Evolutionary conservation across 2,113 vertebrate species (phyloP), one percentile per base, ranked within the genome.

Genomic region (Cottus gobio): DNA sequence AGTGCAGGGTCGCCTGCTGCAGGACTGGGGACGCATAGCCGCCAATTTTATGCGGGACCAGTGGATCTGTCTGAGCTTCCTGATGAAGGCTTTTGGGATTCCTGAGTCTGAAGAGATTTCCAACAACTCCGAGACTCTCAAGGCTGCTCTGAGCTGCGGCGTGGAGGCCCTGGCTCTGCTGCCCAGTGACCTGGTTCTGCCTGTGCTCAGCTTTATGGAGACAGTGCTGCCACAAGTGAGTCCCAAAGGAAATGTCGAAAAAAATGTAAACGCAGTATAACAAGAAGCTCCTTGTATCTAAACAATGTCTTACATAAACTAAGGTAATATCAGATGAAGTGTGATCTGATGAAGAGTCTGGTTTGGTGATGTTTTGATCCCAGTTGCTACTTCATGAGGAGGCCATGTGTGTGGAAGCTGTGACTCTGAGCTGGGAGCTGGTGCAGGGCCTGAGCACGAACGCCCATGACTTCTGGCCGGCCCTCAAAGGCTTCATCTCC

Each of bases 381-480:
- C 81, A 99, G 98, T 87, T 98, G 61, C 85, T 94, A 54, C 72
- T 62, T 1, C 87, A 91, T 7, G 93, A 92, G 0, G 96, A 97
- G 77, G 75, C 85, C 7, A 88, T 97, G 57, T 97, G 97, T 85
- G 90, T 95, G 58, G 94, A 97, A 83, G 95, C 95, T 31, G 94
- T 99, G 86, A 93, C 94, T 73, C 73, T 93, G 82, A 93, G 95
- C 71, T 99, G 98, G 98, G 96, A 96, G 87, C 94, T 96, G 48
- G 87, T 95, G 50, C 95, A 94, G 75, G 95, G 95, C 36, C 94
- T 97, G 67, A 97, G 95, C 94, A 96, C 93, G 57, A 97, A 97
- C 24, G 96, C 97, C 64, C 90, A 96, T 73, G 95, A 96, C 79
- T 99, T 99, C 94, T 99, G 98, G 98, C 93, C 95, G 4, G 95